Base-by-base conservation (phyloP, 1,140 invertebrate species). In the Ostrea denselamellosa region DNA sequence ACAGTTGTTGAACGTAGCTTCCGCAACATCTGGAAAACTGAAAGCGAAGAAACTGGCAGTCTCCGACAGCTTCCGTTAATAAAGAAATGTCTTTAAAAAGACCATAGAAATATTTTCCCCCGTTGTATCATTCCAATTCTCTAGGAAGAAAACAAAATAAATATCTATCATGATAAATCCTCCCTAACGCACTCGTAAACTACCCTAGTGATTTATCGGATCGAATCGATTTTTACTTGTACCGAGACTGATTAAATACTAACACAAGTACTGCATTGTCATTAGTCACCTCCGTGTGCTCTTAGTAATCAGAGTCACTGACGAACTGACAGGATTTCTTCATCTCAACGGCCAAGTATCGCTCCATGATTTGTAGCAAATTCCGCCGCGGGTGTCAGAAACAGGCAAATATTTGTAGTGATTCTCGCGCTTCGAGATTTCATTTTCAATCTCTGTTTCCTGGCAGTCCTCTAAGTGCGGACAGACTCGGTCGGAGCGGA, bases 1-100 rank as follows among this genome's bases (percentile, higher is more conserved):
- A 34, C 68, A 77, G 68, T 77, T 77, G 68, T 77, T 77, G 68
- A 77, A 25, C 68, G 68, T 77, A 77, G 68, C 68, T 44, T 62
- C 68, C 28, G 68, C 28, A 77, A 77, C 68, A 77, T 77, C 22
- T 77, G 68, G 68, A 25, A 25, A 19, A 10, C 25, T 25, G 14
- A 28, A 25, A 25, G 65, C 25, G 25, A 77, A 17, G 25, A 28
- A 77, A 77, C 9, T 8, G 58, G 25, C 14, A 62, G 14, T 1
- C 14, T 0, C n/a, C 17, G 12, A 62, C 56, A 19, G n/a, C 56
- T 62, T 62, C 56, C 56, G 17, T n/a, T n/a, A 62, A 62, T 62
- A 62, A 62, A 62, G 56, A 62, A 62, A 62, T 62, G 17, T 62
- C 58, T 62, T 19, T 62, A 5, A 62, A n/a, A 12, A 14, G 10